phyloP scores from a whole-genome alignment of 2,888 invertebrate species.

The Amphimallon solstitiale region DNA sequence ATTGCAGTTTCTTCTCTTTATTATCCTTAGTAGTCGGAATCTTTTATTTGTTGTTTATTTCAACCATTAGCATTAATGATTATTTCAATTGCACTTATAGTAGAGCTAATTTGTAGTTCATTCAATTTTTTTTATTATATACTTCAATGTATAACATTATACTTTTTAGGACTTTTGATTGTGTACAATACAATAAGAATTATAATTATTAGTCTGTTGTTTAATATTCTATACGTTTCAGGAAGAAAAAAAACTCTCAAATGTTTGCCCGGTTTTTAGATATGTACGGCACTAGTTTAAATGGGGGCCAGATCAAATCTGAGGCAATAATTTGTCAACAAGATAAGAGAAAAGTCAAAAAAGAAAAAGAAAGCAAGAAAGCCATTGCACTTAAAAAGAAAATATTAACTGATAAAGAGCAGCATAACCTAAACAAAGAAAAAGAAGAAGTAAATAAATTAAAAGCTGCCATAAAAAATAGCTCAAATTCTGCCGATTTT shows the following conservation, averaged over 20 bases:
- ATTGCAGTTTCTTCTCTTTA: too few relatives aligned
- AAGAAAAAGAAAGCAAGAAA: constrained; percentile 14
- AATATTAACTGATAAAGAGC: not conserved
- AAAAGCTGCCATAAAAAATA: constrained; percentile 2
- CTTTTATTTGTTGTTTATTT: too few relatives aligned
- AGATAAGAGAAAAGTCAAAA: not conserved
- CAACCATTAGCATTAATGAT: too few relatives aligned
- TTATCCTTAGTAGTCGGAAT: too few relatives aligned
- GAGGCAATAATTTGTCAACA: constrained; percentile 25
- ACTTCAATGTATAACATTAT: too few relatives aligned
- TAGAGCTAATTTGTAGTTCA: too few relatives aligned
- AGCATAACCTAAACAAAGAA: constrained; percentile 25
- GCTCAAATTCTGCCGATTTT: not conserved
- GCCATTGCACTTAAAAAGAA: constrained; percentile 8
- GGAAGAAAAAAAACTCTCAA: not conserved
- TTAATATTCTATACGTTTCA: not conserved
- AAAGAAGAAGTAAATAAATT: constrained; percentile 16
- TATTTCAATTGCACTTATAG: too few relatives aligned
- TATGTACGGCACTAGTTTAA: constrained; percentile 35
- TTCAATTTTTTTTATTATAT: too few relatives aligned
- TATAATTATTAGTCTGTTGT: too few relatives aligned
- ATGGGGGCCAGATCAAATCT: constrained; percentile 20
- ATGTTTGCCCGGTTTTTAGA: constrained; percentile 7
- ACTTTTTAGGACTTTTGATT: too few relatives aligned
- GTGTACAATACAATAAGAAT: not conserved